Conservation (phyloP, 2,797 vertebrate genomes). For the Gymnoscopelus microlampas region DNA sequence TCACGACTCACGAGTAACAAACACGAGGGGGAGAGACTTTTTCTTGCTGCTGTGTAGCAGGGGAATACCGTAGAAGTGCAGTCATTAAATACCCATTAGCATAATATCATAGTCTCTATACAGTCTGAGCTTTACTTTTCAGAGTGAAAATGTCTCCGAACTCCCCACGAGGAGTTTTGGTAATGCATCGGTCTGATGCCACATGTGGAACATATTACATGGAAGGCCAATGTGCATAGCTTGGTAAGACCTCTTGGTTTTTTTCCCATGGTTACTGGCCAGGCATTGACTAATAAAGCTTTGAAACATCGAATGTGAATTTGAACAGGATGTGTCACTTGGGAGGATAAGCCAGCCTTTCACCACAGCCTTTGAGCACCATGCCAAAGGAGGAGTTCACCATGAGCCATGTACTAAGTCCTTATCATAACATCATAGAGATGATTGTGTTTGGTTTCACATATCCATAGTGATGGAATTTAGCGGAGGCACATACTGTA, state of each 20-base stretch:
- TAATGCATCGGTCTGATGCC: conserved; percentile 57
- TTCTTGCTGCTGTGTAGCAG: conserved; percentile 24
- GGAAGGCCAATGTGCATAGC: conserved; percentile 42
- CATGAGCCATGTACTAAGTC: conserved; percentile 42
- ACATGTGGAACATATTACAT: conserved; percentile 69
- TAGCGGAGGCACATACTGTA: too few species aligned
- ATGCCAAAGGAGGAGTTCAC: conserved; percentile 23
- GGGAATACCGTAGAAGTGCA: conserved; percentile 26
- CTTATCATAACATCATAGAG: conserved; percentile 18
- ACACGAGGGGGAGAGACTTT: background rate
- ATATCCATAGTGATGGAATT: too few species aligned
- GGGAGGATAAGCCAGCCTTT: conserved; percentile 22
- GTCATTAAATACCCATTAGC: conserved; percentile 63
- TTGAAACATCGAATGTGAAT: conserved; percentile 48
- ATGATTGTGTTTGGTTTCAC: background rate
- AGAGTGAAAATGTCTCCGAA: conserved; percentile 21
- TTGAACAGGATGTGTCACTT: conserved; percentile 32
- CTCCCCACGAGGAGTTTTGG: conserved; percentile 35
- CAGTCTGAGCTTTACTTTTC: conserved; percentile 33
- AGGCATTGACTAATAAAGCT: conserved; percentile 51
- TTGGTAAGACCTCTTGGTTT: conserved; percentile 38
- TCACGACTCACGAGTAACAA: conserved; percentile 16
- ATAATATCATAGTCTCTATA: conserved; percentile 28
- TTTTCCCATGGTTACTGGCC: conserved; percentile 57
- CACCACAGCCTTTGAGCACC: conserved; percentile 34